Percentiles rank a stretch among this genome's conserved stretches.
Evolutionary conservation across 2,113 vertebrate species (phyloP).

Genomic region (Hippocampus guttulatus): DNA sequence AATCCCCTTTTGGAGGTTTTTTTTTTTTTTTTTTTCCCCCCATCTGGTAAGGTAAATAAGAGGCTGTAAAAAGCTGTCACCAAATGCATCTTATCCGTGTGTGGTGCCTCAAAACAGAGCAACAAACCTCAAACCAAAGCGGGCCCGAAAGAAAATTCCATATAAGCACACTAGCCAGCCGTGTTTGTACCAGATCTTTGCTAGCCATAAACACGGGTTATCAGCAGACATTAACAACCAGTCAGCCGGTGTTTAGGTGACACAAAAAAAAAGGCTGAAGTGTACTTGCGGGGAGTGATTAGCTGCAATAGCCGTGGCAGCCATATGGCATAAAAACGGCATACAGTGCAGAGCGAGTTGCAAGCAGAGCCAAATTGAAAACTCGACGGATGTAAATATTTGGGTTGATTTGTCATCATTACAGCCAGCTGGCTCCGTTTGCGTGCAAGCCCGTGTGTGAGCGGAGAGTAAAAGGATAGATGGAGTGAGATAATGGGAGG

Average conservation of each 20-base stretch:
- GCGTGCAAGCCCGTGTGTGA: conserved; percentile 51
- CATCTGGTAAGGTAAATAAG: not conserved
- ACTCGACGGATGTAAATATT: conserved; percentile 67
- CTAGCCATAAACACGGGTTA: conserved; percentile 32
- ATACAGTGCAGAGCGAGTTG: conserved; percentile 16
- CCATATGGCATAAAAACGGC: conserved; percentile 1
- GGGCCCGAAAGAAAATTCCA: conserved; percentile 24
- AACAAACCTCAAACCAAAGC: not conserved
- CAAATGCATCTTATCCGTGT: not conserved
- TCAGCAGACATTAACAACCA: conserved; percentile 42
- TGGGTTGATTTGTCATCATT: conserved; percentile 70
- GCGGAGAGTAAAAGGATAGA: conserved; percentile 46
- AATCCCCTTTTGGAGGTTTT: no score
- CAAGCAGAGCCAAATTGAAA: conserved; percentile 58
- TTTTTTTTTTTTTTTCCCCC: no score
- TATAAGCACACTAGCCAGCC: conserved; percentile 9
- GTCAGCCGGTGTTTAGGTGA: conserved; percentile 60
- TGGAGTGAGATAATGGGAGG: conserved; percentile 42
- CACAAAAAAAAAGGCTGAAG: conserved; percentile 37
- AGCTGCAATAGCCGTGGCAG: conserved; percentile 23
- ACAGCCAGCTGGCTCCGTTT: conserved; percentile 58
- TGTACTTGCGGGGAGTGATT: conserved; percentile 50
- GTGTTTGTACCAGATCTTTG: conserved; percentile 35
- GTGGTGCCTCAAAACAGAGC: not conserved
- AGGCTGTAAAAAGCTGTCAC: not conserved